Evolutionary conservation across 2,797 vertebrate genomes (phyloP).

Genomic region (Myotis myotis): DNA sequence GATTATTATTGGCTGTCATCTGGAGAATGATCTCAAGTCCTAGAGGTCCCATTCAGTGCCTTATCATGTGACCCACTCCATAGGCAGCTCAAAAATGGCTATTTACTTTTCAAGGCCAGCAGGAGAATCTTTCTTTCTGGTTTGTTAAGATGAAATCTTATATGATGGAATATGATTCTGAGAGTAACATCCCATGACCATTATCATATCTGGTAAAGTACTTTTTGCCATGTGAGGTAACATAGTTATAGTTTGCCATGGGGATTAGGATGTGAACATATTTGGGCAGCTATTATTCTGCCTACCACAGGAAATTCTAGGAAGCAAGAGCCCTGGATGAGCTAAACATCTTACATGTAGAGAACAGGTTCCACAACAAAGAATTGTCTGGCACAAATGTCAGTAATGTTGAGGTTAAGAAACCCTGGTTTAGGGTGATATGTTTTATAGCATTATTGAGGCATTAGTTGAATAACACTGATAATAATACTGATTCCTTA

Average conservation of each 20-base stretch:
- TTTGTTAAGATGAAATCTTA: not conserved
- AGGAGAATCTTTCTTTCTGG: not conserved
- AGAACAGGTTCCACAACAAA: not conserved
- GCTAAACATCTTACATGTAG: not conserved
- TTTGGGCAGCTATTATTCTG: not conserved
- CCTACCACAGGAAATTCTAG: not conserved
- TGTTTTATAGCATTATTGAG: not conserved
- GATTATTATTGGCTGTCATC: not conserved
- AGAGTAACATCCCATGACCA: not conserved
- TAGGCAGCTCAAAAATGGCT: not conserved
- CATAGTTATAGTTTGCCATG: not conserved
- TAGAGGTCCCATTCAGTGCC: not conserved
- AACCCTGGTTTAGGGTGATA: not conserved
- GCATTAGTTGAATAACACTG: not conserved
- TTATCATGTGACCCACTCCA: not conserved
- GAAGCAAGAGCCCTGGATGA: not conserved
- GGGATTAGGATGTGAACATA: not conserved
- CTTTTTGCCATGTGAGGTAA: not conserved
- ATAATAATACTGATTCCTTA: not conserved
- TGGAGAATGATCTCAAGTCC: not conserved
- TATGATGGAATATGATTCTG: not conserved
- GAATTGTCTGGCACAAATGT: not conserved
- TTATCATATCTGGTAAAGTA: not conserved
- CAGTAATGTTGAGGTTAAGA: not conserved
- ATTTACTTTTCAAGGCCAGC: not conserved